Conservation (phyloP, 1,140 invertebrate genomes). For the Apis florea region DNA sequence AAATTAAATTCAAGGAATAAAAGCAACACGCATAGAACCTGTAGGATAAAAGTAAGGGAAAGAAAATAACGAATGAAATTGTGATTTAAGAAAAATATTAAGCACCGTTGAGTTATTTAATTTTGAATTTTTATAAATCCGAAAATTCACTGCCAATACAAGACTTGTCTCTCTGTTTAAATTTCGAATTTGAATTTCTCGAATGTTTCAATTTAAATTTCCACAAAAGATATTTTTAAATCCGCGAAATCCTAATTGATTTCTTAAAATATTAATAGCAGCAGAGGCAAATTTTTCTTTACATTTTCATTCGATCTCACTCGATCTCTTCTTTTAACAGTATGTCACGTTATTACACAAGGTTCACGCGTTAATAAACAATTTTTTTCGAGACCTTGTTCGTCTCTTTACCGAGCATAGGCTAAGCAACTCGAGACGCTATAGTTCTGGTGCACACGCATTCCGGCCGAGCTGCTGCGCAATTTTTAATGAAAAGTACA, state of each 20-base stretch:
- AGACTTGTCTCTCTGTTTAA: no score
- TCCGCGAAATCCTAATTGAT: no score
- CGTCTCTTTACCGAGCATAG: background rate
- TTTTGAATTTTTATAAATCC: no score
- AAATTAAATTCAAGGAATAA: background rate
- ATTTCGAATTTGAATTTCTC: no score
- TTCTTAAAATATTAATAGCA: no score
- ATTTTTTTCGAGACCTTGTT: background rate
- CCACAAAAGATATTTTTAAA: no score
- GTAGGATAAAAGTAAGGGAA: no score
- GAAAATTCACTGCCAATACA: no score
- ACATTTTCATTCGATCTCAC: background rate
- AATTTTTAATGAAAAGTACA: slow-evolving; percentile 23
- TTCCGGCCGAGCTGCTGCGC: background rate
- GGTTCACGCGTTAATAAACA: slow-evolving; percentile 2
- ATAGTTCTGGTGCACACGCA: background rate
- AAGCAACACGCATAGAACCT: background rate
- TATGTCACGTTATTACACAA: background rate
- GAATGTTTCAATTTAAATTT: no score
- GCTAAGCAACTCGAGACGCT: slow-evolving; percentile 1
- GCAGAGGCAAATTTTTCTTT: background rate
- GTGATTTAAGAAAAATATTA: no score
- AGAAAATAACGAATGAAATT: background rate
- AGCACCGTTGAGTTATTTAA: no score
- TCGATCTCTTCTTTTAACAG: background rate